A percentile compares a stretch with the other conserved stretches of the same genome.
These are phyloP conservation scores for Ceratothoa steindachneri DNA, from an alignment of 2,888 invertebrate species.

Conservation along the genomic window DNA sequence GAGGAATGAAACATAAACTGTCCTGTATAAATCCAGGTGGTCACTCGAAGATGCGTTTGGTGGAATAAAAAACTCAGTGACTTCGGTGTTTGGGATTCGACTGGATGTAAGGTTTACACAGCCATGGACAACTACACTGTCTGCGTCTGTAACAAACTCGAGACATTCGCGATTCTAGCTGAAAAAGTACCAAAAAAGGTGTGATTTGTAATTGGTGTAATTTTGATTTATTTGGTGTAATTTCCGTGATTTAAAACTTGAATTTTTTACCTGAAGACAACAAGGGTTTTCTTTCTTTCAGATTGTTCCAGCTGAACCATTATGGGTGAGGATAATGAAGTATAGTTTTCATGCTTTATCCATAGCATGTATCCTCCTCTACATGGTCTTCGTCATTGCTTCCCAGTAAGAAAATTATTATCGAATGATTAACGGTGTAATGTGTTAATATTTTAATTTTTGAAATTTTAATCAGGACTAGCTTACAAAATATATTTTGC, in stretches of 20 bases:
- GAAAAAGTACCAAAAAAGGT: slow-evolving; percentile 31
- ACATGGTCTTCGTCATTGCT: slow-evolving; percentile 48
- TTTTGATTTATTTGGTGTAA: no score
- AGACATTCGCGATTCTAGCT: slow-evolving; percentile 37
- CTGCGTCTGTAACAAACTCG: slow-evolving; percentile 43
- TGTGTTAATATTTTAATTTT: background rate
- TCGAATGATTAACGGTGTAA: background rate
- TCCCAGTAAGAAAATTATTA: slow-evolving; percentile 42
- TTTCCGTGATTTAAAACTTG: no score
- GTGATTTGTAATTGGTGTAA: no score
- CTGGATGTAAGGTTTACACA: slow-evolving; percentile 29
- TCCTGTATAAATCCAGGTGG: slow-evolving; percentile 33
- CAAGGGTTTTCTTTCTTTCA: slow-evolving; percentile 22
- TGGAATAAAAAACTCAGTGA: slow-evolving; percentile 42
- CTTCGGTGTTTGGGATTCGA: slow-evolving; percentile 43
- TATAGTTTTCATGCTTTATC: slow-evolving; percentile 49
- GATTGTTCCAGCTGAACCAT: slow-evolving; percentile 47
- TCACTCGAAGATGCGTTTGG: slow-evolving; percentile 34
- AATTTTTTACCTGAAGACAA: no score
- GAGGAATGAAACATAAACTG: no score
- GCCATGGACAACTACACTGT: slow-evolving; percentile 31
- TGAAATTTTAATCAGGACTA: background rate
- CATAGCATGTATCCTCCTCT: slow-evolving; percentile 48
- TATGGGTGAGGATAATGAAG: slow-evolving; percentile 49
- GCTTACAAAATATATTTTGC: background rate